phyloP scores from a whole-genome alignment of 2,113 vertebrate genomes.

The Illadopsis cleaveri region DNA sequence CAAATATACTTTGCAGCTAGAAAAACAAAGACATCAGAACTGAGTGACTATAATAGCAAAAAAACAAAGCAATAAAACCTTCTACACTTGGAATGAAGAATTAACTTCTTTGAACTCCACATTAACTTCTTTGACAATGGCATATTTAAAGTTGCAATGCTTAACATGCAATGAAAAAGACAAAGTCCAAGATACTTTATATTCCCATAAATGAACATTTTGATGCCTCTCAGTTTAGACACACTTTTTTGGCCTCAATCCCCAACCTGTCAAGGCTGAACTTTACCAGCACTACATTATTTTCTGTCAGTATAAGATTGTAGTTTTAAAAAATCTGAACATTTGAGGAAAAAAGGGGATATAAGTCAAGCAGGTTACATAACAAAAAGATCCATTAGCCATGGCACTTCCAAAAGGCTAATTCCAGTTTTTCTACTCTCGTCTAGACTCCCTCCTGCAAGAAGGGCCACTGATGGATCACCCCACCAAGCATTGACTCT shows the following conservation, averaged over 20 bases:
- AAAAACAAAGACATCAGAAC: not conserved
- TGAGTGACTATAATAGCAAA: not conserved
- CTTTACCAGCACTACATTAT: not conserved
- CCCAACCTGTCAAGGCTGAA: not conserved
- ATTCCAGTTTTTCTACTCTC: not conserved
- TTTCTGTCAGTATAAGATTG: not conserved
- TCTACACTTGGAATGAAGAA: not conserved
- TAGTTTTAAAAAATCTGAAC: not conserved
- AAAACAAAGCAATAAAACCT: not conserved
- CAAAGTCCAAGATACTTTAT: not conserved
- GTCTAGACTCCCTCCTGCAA: not conserved
- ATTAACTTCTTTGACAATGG: not conserved
- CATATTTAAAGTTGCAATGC: not conserved
- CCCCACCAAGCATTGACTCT: not conserved
- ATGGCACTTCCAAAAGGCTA: not conserved
- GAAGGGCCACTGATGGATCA: not conserved
- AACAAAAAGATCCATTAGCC: not conserved
- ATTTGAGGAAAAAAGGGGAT: not conserved
- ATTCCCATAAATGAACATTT: not conserved
- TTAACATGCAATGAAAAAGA: not conserved
- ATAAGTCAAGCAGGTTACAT: not conserved
- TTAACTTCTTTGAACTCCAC: not conserved
- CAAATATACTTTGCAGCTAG: constrained; percentile 91
- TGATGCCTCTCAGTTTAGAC: rapidly evolving
- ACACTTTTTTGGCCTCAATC: not conserved